Base-by-base conservation (phyloP, 2,113 vertebrate genomes). In the Salvelinus namaycush region DNA sequence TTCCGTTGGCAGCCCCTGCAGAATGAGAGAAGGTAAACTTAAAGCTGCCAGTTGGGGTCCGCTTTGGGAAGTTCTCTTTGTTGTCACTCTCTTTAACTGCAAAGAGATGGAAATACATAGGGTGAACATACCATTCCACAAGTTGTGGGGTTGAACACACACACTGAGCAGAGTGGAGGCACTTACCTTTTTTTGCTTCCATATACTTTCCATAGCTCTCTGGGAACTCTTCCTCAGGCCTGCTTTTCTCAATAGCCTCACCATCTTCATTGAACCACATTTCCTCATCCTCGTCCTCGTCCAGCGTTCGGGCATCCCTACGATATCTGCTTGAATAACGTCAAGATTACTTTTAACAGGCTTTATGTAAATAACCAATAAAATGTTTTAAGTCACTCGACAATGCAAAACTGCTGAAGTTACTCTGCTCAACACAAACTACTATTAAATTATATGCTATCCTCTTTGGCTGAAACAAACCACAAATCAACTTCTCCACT, bases 251-350 rank as follows among this genome's bases (percentile, higher is more conserved):
- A 65, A 96, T 95, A 54, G 94, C 91, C 67, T 96, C 92, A 81
- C 96, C 97, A 0, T 99, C 98, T 64, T 99, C 98, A 79, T 99
- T 98, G 88, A 98, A 97, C 97, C 97, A 99, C 92, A 97, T 92
- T 87, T 99, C 97, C 82, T 99, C 97, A 31, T 98, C 97, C 24
- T 99, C 97, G 29, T 98, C 97, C 24, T 99, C 97, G 27, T 99
- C 97, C 83, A 99, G 76, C 1, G 97, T 91, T 80, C 96, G 94
- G 1, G 97, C 93, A 80, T 99, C 98, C 86, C 98, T 95, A 39
- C 97, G 96, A 83, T 96, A 98, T 89, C 97, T 96, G 87, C 87
- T 85, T 80, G 89, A n/a, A 27, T 54, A 24, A 8, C 54, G 18
- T 16, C 44, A 20, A 51, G 7, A 11, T 16, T 62, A 2, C 7